These are phyloP conservation scores for Spodoptera exigua DNA, from an alignment of 2,888 invertebrate genomes.

Conservation along the genomic window DNA sequence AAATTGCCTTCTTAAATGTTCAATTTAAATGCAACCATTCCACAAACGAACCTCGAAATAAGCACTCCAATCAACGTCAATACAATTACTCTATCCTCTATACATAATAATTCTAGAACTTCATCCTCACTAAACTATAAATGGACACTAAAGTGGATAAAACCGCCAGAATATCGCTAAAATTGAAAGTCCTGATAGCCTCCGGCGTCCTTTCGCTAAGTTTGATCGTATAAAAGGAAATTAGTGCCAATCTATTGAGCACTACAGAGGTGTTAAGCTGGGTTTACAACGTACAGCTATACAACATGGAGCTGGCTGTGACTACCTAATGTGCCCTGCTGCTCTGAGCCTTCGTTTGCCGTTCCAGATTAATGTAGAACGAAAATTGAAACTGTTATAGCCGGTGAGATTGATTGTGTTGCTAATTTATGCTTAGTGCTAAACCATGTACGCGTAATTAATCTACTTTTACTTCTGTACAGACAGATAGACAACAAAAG, in stretches of 20 bases:
- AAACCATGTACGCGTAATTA: too few species aligned
- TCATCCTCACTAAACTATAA: slow-evolving; percentile 18
- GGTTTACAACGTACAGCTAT: slow-evolving; percentile 14
- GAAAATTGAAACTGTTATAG: too few species aligned
- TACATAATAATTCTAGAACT: slow-evolving; percentile 1
- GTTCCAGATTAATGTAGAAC: too few species aligned
- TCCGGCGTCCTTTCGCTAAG: slow-evolving; percentile 23
- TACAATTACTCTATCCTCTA: not conserved
- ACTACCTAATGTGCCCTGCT: too few species aligned
- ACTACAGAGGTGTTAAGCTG: slow-evolving; percentile 34
- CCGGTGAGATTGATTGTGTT: not conserved
- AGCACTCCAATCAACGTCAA: too few species aligned
- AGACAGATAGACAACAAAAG: too few species aligned
- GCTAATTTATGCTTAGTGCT: not conserved
- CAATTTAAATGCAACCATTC: too few species aligned
- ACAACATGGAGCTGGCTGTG: too few species aligned
- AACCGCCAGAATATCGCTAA: slow-evolving; percentile 28
- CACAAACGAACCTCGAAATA: too few species aligned
- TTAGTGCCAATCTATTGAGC: slow-evolving; percentile 53
- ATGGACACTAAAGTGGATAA: slow-evolving; percentile 6
- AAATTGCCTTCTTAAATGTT: too few species aligned
- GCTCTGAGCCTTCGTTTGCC: not conserved
- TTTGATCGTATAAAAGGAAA: slow-evolving; percentile 53
- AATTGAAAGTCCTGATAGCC: slow-evolving; percentile 39
- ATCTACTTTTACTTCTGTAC: too few species aligned